These are phyloP conservation scores for Karalla daura DNA, from an alignment of 2,797 vertebrate genomes.

Conservation along the genomic window DNA sequence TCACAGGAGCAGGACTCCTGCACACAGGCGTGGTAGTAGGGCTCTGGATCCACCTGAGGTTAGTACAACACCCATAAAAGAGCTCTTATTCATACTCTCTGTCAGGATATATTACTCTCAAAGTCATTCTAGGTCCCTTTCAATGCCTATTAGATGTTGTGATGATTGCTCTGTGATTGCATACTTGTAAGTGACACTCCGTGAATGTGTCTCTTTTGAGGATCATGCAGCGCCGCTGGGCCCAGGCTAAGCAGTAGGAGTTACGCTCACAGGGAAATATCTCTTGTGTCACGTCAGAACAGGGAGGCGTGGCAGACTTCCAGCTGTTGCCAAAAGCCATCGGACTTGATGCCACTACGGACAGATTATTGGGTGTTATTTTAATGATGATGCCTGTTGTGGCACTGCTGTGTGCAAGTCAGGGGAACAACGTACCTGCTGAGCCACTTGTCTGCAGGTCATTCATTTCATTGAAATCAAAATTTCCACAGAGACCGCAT, in stretches of 20 bases:
- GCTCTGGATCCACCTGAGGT: slow-evolving; percentile 84
- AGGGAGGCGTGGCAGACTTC: slow-evolving; percentile 80
- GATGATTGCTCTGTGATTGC: too few relatives aligned
- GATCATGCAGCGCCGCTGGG: slow-evolving; percentile 85
- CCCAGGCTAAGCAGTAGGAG: slow-evolving; percentile 87
- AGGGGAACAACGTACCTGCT: slow-evolving; percentile 18
- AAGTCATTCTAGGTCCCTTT: neutral
- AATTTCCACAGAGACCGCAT: slow-evolving; percentile 84
- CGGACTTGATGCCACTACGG: slow-evolving; percentile 51
- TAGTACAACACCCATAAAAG: neutral
- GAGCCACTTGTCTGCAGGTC: slow-evolving; percentile 76
- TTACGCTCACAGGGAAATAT: slow-evolving; percentile 86
- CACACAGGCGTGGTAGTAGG: slow-evolving; percentile 86
- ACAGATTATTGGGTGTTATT: neutral
- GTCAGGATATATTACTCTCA: neutral
- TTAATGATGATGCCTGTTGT: neutral
- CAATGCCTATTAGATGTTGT: too few relatives aligned
- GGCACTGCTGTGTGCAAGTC: neutral
- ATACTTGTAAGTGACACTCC: slow-evolving; percentile 85
- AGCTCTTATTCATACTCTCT: neutral
- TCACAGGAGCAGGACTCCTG: slow-evolving; percentile 89
- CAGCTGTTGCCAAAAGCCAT: slow-evolving; percentile 85
- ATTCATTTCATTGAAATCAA: slow-evolving; percentile 80
- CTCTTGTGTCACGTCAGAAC: slow-evolving; percentile 80
- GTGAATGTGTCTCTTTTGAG: slow-evolving; percentile 80